Evolutionary conservation across 2,797 vertebrate species (phyloP).

Genomic region (Onychomys leucogaster): DNA sequence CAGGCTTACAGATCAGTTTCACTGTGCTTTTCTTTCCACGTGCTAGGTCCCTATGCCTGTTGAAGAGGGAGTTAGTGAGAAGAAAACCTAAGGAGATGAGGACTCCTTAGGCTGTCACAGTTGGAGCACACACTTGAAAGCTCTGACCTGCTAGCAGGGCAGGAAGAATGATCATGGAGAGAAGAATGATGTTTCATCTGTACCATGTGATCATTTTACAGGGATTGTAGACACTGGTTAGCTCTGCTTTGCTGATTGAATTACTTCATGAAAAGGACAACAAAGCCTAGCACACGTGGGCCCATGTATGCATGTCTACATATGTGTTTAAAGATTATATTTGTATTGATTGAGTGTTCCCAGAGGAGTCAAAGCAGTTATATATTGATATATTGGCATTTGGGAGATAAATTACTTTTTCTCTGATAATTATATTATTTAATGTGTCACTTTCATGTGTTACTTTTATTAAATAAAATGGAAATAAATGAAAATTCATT

Average conservation of each 20-base stretch:
- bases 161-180: not conserved
- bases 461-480: constrained; percentile 47
- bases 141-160: not conserved
- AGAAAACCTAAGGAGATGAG: not conserved
- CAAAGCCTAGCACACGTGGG: not conserved
- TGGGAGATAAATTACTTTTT: not conserved
- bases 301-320: not conserved
- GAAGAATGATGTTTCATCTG: not conserved
- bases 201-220: not conserved
- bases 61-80: not conserved
- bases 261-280: not conserved
- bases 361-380: not conserved
- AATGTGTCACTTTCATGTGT: not conserved
- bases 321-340: not conserved
- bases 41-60: not conserved
- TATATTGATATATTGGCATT: not conserved
- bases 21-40: not conserved
- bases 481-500: constrained; percentile 9
- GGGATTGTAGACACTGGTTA: not conserved
- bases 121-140: not conserved
- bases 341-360: not conserved
- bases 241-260: not conserved
- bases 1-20: not conserved
- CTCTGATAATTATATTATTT: constrained; percentile 6
- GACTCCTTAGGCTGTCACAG: not conserved